Conservation (phyloP, 53 echinoderm and acorn worm genomes). For the Henricia sp. region DNA sequence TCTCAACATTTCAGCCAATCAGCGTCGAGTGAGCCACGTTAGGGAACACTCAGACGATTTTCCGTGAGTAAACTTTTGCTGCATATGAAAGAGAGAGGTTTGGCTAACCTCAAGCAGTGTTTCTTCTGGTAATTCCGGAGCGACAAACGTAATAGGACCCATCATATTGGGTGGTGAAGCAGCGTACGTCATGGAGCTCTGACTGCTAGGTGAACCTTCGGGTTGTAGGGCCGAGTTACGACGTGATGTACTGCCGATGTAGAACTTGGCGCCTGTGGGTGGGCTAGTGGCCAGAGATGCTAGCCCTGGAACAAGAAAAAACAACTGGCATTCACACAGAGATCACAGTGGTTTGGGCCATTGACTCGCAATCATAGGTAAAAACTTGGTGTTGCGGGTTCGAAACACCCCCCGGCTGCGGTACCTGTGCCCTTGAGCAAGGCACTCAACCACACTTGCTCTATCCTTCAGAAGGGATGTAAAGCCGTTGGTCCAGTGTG, state of each 20-base stretch:
- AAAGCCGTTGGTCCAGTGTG: too few species aligned
- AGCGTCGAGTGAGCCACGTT: too few species aligned
- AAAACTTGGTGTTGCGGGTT: too few species aligned
- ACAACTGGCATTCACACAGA: not conserved
- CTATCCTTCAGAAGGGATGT: too few species aligned
- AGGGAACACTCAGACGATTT: too few species aligned
- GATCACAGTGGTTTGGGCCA: too few species aligned
- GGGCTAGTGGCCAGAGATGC: constrained; percentile 80
- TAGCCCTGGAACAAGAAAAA: not conserved
- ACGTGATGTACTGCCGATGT: constrained; percentile 73
- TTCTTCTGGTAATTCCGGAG: constrained; percentile 96
- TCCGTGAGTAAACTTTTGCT: not conserved
- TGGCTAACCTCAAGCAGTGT: constrained; percentile 83
- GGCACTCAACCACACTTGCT: too few species aligned
- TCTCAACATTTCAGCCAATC: too few species aligned
- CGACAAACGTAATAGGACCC: constrained; percentile 95
- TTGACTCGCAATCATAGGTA: too few species aligned
- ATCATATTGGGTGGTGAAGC: constrained; percentile 98
- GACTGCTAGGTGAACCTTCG: constrained; percentile 94
- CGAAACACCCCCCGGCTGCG: too few species aligned
- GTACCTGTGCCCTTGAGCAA: too few species aligned
- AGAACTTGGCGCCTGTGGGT: constrained; percentile 74
- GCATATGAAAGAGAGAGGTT: not conserved
- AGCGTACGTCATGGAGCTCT: constrained; percentile 90
- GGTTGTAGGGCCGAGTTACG: constrained; percentile 75